Percentiles rank a stretch among this genome's conserved stretches.
These are phyloP conservation scores for Mohoua ochrocephala DNA, from an alignment of 2,113 vertebrate species.

Conservation along the genomic window DNA sequence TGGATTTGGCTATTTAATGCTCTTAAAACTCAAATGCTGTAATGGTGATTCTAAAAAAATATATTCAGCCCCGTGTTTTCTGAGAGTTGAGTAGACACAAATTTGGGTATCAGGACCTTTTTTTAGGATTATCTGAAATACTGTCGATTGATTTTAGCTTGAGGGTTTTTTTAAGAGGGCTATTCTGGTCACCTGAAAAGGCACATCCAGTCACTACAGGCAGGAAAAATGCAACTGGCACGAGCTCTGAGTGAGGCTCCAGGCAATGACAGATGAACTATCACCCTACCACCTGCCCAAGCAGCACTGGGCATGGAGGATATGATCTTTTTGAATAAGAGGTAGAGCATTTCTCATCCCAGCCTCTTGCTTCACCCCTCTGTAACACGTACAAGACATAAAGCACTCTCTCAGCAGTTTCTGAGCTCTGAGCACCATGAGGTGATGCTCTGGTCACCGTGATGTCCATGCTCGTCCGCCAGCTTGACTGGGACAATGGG, in stretches of 20 bases:
- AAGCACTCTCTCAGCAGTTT: neutral
- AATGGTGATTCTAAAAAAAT: neutral
- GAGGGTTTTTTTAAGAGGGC: neutral
- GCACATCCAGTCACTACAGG: neutral
- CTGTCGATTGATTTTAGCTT: neutral
- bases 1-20: neutral
- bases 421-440: neutral
- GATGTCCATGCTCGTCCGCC: neutral
- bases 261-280: rapidly evolving
- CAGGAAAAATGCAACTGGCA: neutral
- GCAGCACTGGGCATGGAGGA: neutral
- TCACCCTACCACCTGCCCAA: neutral
- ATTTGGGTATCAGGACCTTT: neutral
- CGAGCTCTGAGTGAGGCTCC: neutral
- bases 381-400: rapidly evolving
- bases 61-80: neutral
- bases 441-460: neutral
- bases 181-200: neutral
- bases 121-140: neutral
- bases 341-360: neutral
- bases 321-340: rapidly evolving
- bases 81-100: neutral
- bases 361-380: neutral
- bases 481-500: neutral
- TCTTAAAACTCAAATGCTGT: neutral